Base-by-base conservation (phyloP, 2,888 invertebrate species). In the Melolontha melolontha region DNA sequence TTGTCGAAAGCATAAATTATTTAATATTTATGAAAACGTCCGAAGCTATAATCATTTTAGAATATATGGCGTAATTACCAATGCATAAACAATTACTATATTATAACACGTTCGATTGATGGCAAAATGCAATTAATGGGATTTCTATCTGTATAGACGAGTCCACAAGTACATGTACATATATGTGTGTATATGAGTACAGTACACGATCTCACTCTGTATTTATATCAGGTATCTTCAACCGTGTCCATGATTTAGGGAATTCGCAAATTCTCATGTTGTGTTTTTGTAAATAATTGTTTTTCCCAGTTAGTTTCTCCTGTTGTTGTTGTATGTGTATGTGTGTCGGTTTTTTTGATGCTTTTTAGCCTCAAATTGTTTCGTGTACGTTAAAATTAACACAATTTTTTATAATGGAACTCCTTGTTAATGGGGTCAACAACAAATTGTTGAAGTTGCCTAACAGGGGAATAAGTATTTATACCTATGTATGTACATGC, bases 1-100 rank as follows among this genome's bases (percentile, higher is more conserved):
- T 66, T 59, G 66, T 66, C 39, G 66, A 66, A 50, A 57, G 17
- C 49, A 59, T 66, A 66, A 66, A 66, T 66, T 34, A 66, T 57
- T 22, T 49, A 50, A 66, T 66, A 66, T 66, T 66, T 66, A 66
- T 50, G 55, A 41, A 47, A 55, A 57, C 27, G 27, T 50, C 47
- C 57, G 59, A 14, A 44, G 22, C 59, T 49, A 47, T 66, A 57
- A 66, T 66, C 57, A 66, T 57, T 66, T 66, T 66, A 66, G 49
- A 66, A 66, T 57, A 41, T 66, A 66, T 55, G 16, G 55, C 66
- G 40, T 57, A 14, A 66, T 59, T 66, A 66, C 50, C 57, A 66
- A 55, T 50, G 49, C 29, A 40, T 66, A 59, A 66, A 57, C 41
- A 50, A 66, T 66, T 66, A 49, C 16, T 49, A 47, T 49, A 14